Base-by-base conservation (phyloP, 2,888 invertebrate species). In the Argynnis bischoffii region DNA sequence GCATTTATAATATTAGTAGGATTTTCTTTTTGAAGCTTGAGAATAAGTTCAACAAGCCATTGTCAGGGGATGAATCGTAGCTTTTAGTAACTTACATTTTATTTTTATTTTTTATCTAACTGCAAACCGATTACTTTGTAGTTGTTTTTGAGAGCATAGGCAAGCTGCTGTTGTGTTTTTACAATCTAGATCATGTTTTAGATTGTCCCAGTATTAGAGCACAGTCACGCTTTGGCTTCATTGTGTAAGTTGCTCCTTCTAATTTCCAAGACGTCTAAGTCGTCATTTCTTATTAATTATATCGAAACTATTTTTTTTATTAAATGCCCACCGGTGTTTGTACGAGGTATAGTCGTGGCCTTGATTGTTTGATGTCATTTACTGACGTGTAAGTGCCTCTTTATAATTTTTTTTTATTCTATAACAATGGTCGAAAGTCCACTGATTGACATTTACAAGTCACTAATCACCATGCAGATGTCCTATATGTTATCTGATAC, bases 31-130 rank as follows among this genome's bases (percentile, higher is more conserved):
- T 31, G 46, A 59, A 59, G 51, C 55, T 35, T 35, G 15, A 15
- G 18, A 41, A 18, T 15, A 35, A 66, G 55, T 66, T 51, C 48
- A 69, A 35, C 64, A 50, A 61, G 87, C 90, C 89, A 86, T 86
- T 91, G 90, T 73, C 89, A 84, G 89, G 90, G 91, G 91, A 91
- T 92, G 92, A 92, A 84, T 89, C 76, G 90, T 88, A 84, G 88
- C 75, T 89, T 89, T 92, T 75, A 75, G 72, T 73, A 76, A 59
- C 26, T 76, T 77, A 78, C 78, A 82, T 81, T 83, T 78, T 81
- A 77, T 75, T 78, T 76, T 75, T 65, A 72, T 79, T 87, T 87
- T 86, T 86, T 85, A 80, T 83, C 75, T 71, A 77, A 74, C 79
- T 85, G 84, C 83, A 85, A 87, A 86, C 87, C 84, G 85, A 84